Conservation (phyloP, 30 jellyfish, hydroid and myxozoan genomes). For the Turritopsis rubra region DNA sequence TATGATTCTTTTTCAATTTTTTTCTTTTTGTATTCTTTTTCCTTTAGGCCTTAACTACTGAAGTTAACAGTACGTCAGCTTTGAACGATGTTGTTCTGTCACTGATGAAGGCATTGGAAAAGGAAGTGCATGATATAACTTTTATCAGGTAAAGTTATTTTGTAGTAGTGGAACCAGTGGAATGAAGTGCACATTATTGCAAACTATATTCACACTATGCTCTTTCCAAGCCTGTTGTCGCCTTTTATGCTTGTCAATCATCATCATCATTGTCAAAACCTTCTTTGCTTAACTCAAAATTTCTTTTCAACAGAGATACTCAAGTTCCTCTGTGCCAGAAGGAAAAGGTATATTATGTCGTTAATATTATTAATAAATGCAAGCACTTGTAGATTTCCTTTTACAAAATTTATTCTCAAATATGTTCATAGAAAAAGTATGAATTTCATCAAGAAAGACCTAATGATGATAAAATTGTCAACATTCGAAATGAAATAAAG, state of each 20-base stretch:
- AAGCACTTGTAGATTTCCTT: too few species aligned
- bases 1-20: too few species aligned
- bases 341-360: not conserved
- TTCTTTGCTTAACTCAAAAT: too few species aligned
- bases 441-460: slow-evolving; percentile 1
- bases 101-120: not conserved
- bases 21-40: too few species aligned
- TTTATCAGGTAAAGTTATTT: not conserved
- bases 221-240: too few species aligned
- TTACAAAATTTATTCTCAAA: too few species aligned
- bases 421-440: not conserved
- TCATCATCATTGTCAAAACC: not conserved
- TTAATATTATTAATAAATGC: too few species aligned
- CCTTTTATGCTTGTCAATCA: not conserved
- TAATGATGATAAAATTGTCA: not conserved
- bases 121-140: not conserved
- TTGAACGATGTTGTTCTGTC: not conserved
- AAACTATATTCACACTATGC: too few species aligned
- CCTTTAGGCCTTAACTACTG: not conserved
- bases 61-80: not conserved
- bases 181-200: not conserved
- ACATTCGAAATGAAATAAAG: not conserved
- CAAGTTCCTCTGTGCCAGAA: not conserved
- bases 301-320: not conserved
- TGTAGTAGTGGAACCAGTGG: not conserved